Evolutionary conservation across 2,888 invertebrate genomes (phyloP), one percentile per base, ranked within the genome.

Genomic region (Stenichneumon culpator): DNA sequence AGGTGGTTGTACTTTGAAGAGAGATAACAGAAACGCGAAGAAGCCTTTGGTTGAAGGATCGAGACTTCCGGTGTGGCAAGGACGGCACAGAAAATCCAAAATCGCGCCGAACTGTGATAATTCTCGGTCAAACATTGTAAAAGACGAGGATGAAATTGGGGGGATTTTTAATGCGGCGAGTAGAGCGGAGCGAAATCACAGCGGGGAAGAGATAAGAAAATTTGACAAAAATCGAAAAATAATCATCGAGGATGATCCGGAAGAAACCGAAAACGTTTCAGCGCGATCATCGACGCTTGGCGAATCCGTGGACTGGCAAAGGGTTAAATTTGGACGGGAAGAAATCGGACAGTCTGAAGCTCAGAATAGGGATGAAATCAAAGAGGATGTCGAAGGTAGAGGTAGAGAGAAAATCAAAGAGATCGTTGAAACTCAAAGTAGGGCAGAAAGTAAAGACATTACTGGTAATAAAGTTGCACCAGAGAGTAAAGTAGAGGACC

Each of bases 11-110:
- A 16, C n/a, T 19, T 16, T n/a, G 28, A 68, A 16, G 19, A 63
- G 9, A 19, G 14, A 57, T n/a, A 16, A n/a, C 47, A 25, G 36
- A 11, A 0, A 47, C 22, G 47, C n/a, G 1, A 77, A 47, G 57
- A 39, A 60, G 11, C 5, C 14, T 52, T 52, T 28, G 4, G 7
- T 39, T 11, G 28, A 57, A 36, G 65, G 72, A 28, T 83, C 83
- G 22, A 79, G 65, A 25, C 75, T 83, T 22, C 83, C 83, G 9
- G 75, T 83, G n/a, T 67, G 83, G 75, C 75, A 32, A 25, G 75
- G 75, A 36, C 39, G 28, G n/a, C 19, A 65, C n/a, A 39, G 63
- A 28, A 69, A 44, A 16, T 39, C 19, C 5, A 50, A 63, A 50
- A n/a, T 32, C 0, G 2, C 44, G n/a, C 47, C 25, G 25, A 78